phyloP scores from a whole-genome alignment of 1,140 invertebrate species.

The Globodera rostochiensis region DNA sequence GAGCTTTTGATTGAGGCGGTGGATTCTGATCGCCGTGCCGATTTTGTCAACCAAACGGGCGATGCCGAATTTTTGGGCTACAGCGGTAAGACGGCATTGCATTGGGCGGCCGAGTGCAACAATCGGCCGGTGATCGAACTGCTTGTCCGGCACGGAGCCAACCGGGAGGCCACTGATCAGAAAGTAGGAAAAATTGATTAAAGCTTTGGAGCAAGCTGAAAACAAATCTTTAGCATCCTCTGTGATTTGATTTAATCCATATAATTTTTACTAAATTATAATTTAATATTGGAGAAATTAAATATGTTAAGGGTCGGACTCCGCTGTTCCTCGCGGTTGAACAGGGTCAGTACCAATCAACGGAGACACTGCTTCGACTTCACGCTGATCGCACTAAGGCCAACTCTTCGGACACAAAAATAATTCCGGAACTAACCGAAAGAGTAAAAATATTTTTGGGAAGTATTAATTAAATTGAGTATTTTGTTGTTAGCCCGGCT shows the following conservation, averaged over 20 bases:
- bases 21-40: slow-evolving; percentile 10
- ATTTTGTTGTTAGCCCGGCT: neutral
- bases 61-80: neutral
- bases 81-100: slow-evolving; percentile 18
- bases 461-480: no score
- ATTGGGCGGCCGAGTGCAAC: slow-evolving; percentile 2
- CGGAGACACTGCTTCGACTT: neutral
- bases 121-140: slow-evolving; percentile 17
- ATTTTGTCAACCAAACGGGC: slow-evolving; percentile 17
- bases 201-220: no score
- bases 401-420: slow-evolving; percentile 16
- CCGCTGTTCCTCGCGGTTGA: slow-evolving; percentile 22
- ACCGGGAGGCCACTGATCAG: slow-evolving; percentile 14
- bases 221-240: no score
- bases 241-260: no score
- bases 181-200: neutral
- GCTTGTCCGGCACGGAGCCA: slow-evolving; percentile 14
- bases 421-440: slow-evolving; percentile 12
- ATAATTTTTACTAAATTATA: no score
- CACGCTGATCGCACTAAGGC: slow-evolving; percentile 21
- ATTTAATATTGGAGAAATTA: no score
- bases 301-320: slow-evolving; percentile 9
- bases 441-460: neutral
- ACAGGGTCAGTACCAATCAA: slow-evolving; percentile 9
- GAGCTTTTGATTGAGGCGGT: slow-evolving; percentile 15